phyloP scores from a whole-genome alignment of 2,888 invertebrate genomes.

The Trachelus troglodyta region DNA sequence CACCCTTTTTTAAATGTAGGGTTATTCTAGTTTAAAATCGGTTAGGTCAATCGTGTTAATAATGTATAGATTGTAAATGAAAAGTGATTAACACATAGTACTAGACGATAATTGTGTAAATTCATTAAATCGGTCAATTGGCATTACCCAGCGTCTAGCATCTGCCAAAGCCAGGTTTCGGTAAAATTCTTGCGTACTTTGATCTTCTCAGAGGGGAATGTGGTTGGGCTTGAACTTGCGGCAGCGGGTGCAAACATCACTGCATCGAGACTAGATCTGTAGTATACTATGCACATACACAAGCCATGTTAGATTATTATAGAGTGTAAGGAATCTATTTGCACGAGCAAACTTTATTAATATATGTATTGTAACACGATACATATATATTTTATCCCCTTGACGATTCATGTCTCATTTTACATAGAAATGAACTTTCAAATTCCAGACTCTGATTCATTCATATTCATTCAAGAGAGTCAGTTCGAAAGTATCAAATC shows the following conservation, averaged over 20 bases:
- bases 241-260: constrained; percentile 44
- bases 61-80: background rate
- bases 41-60: background rate
- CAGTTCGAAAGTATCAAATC: background rate
- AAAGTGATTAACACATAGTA: constrained; percentile 4
- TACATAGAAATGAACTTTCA: background rate
- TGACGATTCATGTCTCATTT: background rate
- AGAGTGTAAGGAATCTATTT: constrained; percentile 1
- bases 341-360: background rate
- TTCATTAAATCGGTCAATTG: constrained; percentile 31
- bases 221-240: constrained; percentile 45
- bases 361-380: background rate
- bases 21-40: background rate
- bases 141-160: constrained; percentile 71
- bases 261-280: constrained; percentile 67
- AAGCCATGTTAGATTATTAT: constrained; percentile 13
- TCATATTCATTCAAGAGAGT: background rate
- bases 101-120: constrained; percentile 30
- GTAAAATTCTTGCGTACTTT: constrained; percentile 75
- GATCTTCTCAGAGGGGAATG: constrained; percentile 55
- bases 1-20: too few species aligned
- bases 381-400: background rate
- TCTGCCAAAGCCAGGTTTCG: constrained; percentile 79
- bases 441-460: background rate
- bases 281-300: constrained; percentile 65